phyloP scores from a whole-genome alignment of 2,113 vertebrate species.

The Gymnogyps californianus region DNA sequence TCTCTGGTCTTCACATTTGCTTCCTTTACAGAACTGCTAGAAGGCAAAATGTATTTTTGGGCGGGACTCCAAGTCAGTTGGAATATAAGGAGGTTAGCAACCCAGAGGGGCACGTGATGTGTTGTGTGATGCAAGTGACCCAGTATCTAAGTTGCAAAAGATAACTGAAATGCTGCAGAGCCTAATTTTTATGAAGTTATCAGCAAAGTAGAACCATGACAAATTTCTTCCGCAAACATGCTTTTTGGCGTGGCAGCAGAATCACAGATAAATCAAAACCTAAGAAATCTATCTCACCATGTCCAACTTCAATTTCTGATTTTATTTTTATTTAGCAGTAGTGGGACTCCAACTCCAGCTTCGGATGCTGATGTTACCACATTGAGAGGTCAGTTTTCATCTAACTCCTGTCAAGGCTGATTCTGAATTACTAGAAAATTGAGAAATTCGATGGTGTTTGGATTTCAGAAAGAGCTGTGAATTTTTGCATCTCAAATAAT shows the following conservation, averaged over 20 bases:
- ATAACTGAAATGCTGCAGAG: not conserved
- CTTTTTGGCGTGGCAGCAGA: not conserved
- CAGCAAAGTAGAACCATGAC: not conserved
- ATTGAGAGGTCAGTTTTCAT: constrained; percentile 67
- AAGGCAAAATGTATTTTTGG: not conserved
- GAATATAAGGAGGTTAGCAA: not conserved
- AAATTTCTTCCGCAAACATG: not conserved
- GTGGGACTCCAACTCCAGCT: constrained; percentile 56
- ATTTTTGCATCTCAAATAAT: not conserved
- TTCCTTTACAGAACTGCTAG: not conserved
- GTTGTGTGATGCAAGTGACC: not conserved
- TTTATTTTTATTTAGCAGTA: constrained; percentile 31
- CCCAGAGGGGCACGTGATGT: not conserved
- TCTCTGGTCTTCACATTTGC: not conserved
- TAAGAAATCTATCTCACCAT: not conserved
- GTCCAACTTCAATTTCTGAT: constrained; percentile 21
- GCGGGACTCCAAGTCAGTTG: not conserved
- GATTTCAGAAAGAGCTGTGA: not conserved
- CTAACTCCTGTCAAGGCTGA: not conserved
- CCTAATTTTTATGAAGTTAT: not conserved
- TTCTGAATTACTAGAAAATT: not conserved
- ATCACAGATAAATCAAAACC: not conserved
- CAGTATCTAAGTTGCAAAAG: not conserved
- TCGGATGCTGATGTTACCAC: constrained; percentile 54
- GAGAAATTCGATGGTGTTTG: not conserved